Percentiles rank a stretch among this genome's conserved stretches.
Conservation (phyloP, 2,888 invertebrate species). For the Opisthograptis luteolata region DNA sequence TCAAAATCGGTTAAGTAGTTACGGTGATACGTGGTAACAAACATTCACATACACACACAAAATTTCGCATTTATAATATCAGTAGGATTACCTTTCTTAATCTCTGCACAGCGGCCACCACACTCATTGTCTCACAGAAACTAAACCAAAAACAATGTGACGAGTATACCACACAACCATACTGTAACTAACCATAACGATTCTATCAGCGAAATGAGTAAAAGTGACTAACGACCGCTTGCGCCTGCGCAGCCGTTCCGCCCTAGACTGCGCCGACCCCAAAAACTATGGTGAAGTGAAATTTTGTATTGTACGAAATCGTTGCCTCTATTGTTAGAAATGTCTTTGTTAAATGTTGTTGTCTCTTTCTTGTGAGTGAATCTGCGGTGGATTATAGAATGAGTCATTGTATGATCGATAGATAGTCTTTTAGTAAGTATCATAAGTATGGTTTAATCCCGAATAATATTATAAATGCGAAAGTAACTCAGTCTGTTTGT, state of each 20-base stretch:
- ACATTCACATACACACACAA: not conserved
- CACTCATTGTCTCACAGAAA: slow-evolving; percentile 9
- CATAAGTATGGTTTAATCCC: too few relatives aligned
- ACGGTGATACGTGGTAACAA: too few relatives aligned
- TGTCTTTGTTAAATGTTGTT: slow-evolving; percentile 5
- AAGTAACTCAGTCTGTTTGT: too few relatives aligned
- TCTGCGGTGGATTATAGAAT: too few relatives aligned
- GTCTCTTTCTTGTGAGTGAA: slow-evolving; percentile 12
- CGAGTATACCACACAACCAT: not conserved
- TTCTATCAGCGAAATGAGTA: slow-evolving; percentile 20
- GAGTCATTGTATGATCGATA: not conserved
- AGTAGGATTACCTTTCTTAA: slow-evolving; percentile 12
- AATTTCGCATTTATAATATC: not conserved
- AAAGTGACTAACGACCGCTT: slow-evolving; percentile 10
- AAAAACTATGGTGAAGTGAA: slow-evolving; percentile 24
- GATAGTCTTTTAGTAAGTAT: too few relatives aligned
- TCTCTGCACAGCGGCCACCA: slow-evolving; percentile 7
- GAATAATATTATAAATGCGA: too few relatives aligned
- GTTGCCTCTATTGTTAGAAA: slow-evolving; percentile 8
- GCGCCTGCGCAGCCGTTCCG: slow-evolving; percentile 8
- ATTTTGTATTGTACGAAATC: slow-evolving; percentile 7
- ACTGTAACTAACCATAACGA: slow-evolving; percentile 1
- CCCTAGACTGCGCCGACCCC: slow-evolving; percentile 13
- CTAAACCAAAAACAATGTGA: not conserved
- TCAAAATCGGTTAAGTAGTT: too few relatives aligned